Evolutionary conservation across 2,888 invertebrate species (phyloP).

Genomic region (Coenonympha arcania): DNA sequence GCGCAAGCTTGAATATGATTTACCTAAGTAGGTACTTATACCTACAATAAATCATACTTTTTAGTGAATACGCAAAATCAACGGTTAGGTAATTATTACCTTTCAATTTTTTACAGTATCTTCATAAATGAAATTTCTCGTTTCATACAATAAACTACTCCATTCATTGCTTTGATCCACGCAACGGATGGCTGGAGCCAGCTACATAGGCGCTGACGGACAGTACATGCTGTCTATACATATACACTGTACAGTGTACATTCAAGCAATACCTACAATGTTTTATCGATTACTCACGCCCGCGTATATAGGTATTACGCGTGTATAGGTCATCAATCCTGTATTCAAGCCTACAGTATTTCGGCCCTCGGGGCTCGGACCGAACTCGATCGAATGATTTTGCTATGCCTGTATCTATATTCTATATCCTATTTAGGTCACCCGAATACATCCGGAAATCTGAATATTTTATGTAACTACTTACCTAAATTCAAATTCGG

Average conservation of each 20-base stretch:
- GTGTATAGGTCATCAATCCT: conserved; percentile 38
- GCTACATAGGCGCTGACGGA: conserved; percentile 17
- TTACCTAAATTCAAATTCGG: not conserved
- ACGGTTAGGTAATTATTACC: no score
- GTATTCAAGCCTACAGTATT: conserved; percentile 33
- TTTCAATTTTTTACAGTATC: not conserved
- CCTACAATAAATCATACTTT: no score
- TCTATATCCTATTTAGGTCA: conserved; percentile 36
- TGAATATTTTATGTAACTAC: not conserved
- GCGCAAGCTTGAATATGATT: no score
- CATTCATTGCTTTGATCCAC: conserved; percentile 11
- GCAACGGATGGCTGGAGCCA: not conserved
- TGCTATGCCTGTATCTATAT: conserved; percentile 29
- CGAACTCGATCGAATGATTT: conserved; percentile 40
- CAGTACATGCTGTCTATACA: conserved; percentile 34
- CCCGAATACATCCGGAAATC: not conserved
- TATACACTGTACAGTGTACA: no score
- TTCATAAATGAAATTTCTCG: not conserved
- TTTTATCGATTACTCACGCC: conserved; percentile 49
- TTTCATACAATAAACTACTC: conserved; percentile 5
- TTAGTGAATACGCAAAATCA: no score
- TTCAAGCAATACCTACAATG: conserved; percentile 31
- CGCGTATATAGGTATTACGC: conserved; percentile 31
- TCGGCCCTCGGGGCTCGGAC: conserved; percentile 1
- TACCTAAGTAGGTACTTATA: no score